These are phyloP conservation scores for Dicroscelio sp. DNA, from an alignment of 2,888 invertebrate species.

Conservation along the genomic window DNA sequence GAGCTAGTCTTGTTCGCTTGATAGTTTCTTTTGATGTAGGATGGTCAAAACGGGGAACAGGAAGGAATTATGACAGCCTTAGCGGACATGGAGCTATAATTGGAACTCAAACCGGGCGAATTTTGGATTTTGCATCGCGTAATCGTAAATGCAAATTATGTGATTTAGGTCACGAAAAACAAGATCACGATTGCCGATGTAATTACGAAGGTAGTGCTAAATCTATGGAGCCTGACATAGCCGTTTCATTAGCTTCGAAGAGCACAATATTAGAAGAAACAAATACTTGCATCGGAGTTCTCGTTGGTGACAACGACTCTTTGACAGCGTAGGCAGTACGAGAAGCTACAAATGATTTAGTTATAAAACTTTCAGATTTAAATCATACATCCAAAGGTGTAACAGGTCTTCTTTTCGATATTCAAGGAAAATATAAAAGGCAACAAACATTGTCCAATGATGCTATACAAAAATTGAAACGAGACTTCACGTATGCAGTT, in stretches of 20 bases:
- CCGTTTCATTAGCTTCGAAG: not conserved
- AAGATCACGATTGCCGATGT: too few species aligned
- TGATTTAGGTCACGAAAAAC: too few species aligned
- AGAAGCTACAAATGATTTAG: not conserved
- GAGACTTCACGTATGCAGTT: not conserved
- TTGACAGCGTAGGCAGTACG: not conserved
- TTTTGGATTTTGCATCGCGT: too few species aligned
- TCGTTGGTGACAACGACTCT: not conserved
- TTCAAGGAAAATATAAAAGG: not conserved
- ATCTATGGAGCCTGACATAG: not conserved
- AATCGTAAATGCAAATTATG: too few species aligned
- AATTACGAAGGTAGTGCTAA: not conserved
- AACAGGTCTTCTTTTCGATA: not conserved
- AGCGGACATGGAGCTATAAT: too few species aligned
- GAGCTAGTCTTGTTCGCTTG: too few species aligned
- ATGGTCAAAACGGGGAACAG: too few species aligned
- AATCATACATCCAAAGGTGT: not conserved
- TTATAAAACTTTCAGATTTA: not conserved
- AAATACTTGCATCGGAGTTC: not conserved
- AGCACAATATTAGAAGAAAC: not conserved
- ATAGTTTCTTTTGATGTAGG: too few species aligned
- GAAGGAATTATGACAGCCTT: too few species aligned
- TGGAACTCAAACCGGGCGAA: too few species aligned
- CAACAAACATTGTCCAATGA: too few species aligned
- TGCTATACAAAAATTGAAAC: not conserved